phyloP scores from a whole-genome alignment of 2,888 invertebrate species.

The Temnothorax ravouxi region DNA sequence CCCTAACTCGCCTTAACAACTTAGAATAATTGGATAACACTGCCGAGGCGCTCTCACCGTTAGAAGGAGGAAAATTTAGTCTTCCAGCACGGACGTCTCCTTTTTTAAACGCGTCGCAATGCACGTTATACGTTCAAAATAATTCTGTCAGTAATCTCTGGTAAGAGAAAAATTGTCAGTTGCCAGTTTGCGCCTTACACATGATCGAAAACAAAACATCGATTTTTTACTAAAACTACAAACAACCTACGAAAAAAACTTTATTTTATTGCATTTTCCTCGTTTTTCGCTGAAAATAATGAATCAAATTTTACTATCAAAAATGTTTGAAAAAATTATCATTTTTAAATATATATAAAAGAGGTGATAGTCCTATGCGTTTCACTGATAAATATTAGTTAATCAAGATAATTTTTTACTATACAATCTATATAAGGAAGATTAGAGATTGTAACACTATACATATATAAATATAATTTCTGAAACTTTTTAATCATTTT shows the following conservation, averaged over 20 bases:
- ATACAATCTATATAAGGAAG: neutral
- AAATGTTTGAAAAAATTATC: neutral
- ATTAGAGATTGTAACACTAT: neutral
- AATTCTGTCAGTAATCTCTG: neutral
- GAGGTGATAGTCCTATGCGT: neutral
- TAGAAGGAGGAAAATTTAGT: slow-evolving; percentile 74
- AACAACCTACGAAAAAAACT: neutral
- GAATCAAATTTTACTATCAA: neutral
- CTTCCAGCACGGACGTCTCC: slow-evolving; percentile 60
- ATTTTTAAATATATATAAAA: neutral
- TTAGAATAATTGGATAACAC: slow-evolving; percentile 86
- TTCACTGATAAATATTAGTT: neutral
- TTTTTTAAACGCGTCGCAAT: slow-evolving; percentile 64
- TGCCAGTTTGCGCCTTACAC: neutral
- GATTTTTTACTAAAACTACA: neutral
- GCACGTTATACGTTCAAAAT: slow-evolving; percentile 45
- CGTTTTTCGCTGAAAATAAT: neutral
- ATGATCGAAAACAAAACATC: neutral
- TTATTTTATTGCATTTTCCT: neutral
- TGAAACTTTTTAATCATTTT: neutral
- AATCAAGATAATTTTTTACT: neutral
- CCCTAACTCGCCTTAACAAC: slow-evolving; percentile 86
- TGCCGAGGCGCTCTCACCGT: slow-evolving; percentile 72
- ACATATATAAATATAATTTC: neutral
- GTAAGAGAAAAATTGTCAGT: neutral